Percentiles rank a stretch among this genome's conserved stretches.
These are phyloP conservation scores for Campaea margaritaria DNA, from an alignment of 2,888 invertebrate species.

Conservation along the genomic window DNA sequence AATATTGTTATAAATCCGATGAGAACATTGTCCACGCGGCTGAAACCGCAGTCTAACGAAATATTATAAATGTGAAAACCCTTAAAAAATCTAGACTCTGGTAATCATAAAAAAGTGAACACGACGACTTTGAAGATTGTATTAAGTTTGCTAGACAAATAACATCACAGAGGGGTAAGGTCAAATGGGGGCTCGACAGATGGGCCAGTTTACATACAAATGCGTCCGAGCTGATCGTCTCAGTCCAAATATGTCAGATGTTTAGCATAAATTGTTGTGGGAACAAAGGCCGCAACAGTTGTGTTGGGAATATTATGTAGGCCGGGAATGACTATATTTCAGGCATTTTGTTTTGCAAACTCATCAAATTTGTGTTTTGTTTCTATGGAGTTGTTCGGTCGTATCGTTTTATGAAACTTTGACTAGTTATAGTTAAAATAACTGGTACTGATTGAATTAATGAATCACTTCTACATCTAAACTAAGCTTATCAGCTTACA, in stretches of 20 bases:
- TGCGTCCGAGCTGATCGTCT: constrained; percentile 62
- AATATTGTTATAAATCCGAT: no score
- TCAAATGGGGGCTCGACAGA: constrained; percentile 55
- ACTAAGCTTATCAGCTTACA: no score
- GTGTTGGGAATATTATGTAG: constrained; percentile 43
- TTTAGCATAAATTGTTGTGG: constrained; percentile 72
- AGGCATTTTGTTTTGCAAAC: constrained; percentile 17
- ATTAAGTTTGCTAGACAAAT: constrained; percentile 34
- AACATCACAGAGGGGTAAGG: constrained; percentile 51
- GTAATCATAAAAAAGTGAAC: constrained; percentile 3
- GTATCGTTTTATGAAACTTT: not conserved
- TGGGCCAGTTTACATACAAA: constrained; percentile 70
- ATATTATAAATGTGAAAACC: no score
- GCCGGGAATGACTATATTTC: constrained; percentile 34
- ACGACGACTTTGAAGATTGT: constrained; percentile 19
- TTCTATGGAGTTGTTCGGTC: not conserved
- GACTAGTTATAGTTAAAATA: not conserved
- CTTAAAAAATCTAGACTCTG: not conserved
- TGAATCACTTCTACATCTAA: no score
- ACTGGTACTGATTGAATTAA: no score
- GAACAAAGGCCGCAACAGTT: constrained; percentile 51
- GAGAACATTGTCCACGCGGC: no score
- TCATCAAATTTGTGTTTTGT: constrained; percentile 9
- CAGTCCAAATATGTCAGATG: constrained; percentile 69
- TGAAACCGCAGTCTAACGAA: no score